Percentiles rank a stretch among this genome's conserved stretches.
Evolutionary conservation across 2,888 invertebrate genomes (phyloP).

Genomic region (Melanargia galathea): DNA sequence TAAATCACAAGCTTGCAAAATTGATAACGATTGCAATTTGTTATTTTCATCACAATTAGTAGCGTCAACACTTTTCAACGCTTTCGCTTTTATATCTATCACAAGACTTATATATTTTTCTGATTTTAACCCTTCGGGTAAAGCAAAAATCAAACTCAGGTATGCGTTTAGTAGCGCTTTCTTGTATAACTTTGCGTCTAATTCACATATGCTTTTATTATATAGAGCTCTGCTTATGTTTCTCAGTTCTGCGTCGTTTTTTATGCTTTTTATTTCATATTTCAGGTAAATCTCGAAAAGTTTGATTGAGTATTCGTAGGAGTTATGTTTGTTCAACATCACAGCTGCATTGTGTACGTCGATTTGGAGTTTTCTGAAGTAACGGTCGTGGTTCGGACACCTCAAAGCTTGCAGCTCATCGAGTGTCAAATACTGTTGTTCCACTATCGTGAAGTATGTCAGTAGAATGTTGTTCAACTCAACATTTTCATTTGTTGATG

Average conservation of each 20-base stretch:
- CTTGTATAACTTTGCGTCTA: constrained; percentile 58
- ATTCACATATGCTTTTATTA: constrained; percentile 71
- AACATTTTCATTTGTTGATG: constrained; percentile 46
- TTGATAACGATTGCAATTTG: constrained; percentile 53
- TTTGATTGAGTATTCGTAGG: constrained; percentile 59
- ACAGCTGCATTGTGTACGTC: constrained; percentile 71
- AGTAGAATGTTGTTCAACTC: constrained; percentile 48
- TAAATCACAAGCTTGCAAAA: constrained; percentile 53
- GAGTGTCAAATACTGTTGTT: constrained; percentile 56
- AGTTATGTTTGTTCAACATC: constrained; percentile 54
- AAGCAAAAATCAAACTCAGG: constrained; percentile 60
- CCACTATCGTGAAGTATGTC: constrained; percentile 47
- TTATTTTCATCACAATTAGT: constrained; percentile 14
- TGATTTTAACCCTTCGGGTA: constrained; percentile 49
- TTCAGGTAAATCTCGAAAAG: constrained; percentile 63
- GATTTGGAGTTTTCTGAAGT: constrained; percentile 60
- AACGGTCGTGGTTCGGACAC: constrained; percentile 62
- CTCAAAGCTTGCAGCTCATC: constrained; percentile 49
- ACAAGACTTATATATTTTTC: constrained; percentile 70
- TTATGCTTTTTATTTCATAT: constrained; percentile 52
- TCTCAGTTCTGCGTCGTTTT: constrained; percentile 49
- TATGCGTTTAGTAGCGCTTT: constrained; percentile 60
- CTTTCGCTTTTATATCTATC: constrained; percentile 69
- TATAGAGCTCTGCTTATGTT: constrained; percentile 66
- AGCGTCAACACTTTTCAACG: constrained; percentile 49